A percentile compares a stretch with the other conserved stretches of the same genome.
Evolutionary conservation across 2,113 vertebrate genomes (phyloP).

Genomic region (Tringa solitaria): DNA sequence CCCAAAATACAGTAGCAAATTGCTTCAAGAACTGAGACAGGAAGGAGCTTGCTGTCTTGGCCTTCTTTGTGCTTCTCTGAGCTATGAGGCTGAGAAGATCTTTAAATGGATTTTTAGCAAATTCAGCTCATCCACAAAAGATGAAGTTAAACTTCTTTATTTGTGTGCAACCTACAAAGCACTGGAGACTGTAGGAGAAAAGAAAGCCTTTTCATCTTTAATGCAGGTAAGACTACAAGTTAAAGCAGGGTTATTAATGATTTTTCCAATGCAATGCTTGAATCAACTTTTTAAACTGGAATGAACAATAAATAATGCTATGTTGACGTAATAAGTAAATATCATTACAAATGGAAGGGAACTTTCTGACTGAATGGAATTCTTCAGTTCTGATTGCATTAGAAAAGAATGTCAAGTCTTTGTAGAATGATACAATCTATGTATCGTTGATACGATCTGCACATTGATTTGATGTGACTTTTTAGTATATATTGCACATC

Average conservation of each 20-base stretch:
- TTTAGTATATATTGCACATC: background rate
- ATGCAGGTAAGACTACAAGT: conserved; percentile 86
- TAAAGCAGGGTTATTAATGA: background rate
- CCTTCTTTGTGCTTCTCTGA: conserved; percentile 91
- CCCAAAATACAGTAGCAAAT: conserved; percentile 88
- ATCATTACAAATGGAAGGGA: background rate
- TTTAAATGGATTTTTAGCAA: conserved; percentile 99
- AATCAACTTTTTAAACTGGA: background rate
- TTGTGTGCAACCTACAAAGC: conserved; percentile 92
- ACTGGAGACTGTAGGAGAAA: conserved; percentile 94
- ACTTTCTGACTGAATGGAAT: background rate
- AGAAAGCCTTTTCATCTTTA: conserved; percentile 95
- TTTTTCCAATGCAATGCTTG: background rate
- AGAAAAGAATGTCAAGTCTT: background rate
- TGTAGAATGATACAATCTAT: background rate
- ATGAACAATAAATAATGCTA: background rate
- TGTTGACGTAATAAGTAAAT: background rate
- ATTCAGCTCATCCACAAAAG: conserved; percentile 89
- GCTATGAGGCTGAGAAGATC: conserved; percentile 97
- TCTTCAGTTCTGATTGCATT: background rate
- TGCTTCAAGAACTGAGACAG: conserved; percentile 95
- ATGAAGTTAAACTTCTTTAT: conserved; percentile 96
- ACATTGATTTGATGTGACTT: background rate
- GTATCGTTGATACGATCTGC: no score
- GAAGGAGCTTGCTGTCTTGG: conserved; percentile 95